These are phyloP conservation scores for Megatriorchis doriae DNA, from an alignment of 2,113 vertebrate species.

Conservation along the genomic window DNA sequence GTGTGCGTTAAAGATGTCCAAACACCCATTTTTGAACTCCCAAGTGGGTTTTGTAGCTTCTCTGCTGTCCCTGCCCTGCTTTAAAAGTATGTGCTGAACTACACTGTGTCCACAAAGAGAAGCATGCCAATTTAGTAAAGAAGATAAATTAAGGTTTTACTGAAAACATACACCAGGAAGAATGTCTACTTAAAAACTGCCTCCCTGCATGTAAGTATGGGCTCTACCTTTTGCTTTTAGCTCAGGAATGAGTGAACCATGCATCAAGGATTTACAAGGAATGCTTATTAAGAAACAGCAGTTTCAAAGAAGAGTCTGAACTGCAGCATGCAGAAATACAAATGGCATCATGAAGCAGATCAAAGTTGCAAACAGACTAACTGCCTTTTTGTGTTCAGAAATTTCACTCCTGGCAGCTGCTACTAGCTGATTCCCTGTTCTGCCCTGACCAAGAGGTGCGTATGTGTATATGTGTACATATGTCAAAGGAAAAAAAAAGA, in stretches of 20 bases:
- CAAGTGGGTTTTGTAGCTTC: not conserved
- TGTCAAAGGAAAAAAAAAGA: not conserved
- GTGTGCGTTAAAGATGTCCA: not conserved
- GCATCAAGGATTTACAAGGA: not conserved
- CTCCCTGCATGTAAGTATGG: fast-evolving
- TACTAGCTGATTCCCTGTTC: not conserved
- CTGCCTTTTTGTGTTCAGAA: not conserved
- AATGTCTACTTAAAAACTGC: not conserved
- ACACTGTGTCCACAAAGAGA: not conserved
- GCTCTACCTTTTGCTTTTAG: not conserved
- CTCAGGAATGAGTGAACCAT: not conserved
- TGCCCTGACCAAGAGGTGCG: not conserved
- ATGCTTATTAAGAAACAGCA: not conserved
- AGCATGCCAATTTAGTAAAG: not conserved
- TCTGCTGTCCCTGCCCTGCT: not conserved
- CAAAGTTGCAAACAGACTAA: not conserved
- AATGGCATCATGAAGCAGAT: not conserved
- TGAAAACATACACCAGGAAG: not conserved
- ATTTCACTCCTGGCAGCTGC: not conserved
- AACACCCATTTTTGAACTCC: not conserved
- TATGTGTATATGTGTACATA: not conserved
- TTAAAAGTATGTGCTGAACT: not conserved
- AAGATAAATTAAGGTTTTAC: conserved; percentile 31
- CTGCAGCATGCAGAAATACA: not conserved
- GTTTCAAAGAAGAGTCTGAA: not conserved